A percentile compares a stretch with the other conserved stretches of the same genome.
phyloP scores from a whole-genome alignment of 2,797 vertebrate species.

The Avahi laniger region DNA sequence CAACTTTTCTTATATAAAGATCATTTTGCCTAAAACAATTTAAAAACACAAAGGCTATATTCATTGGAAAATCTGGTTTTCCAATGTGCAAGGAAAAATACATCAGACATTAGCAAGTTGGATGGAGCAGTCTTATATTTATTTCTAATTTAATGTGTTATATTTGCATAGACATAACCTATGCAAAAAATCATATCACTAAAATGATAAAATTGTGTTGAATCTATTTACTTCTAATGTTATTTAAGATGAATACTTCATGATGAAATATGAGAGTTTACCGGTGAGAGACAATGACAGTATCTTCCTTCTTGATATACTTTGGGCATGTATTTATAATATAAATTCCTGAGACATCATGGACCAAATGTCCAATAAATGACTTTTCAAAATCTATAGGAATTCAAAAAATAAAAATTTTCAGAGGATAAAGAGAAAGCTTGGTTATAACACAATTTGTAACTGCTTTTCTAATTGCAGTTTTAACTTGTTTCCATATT shows the following conservation, averaged over 20 bases:
- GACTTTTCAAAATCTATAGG: not conserved
- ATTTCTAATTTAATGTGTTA: slow-evolving; percentile 8
- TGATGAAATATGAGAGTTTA: not conserved
- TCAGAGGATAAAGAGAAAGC: not conserved
- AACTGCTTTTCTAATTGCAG: not conserved
- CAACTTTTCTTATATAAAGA: not conserved
- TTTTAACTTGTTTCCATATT: not conserved
- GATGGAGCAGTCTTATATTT: not conserved
- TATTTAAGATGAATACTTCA: not conserved
- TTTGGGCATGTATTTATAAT: not conserved
- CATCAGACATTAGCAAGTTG: not conserved
- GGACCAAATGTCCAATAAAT: not conserved
- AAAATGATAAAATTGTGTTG: not conserved
- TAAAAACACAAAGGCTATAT: not conserved
- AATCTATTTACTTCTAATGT: not conserved
- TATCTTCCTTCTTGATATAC: not conserved
- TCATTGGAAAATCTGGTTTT: not conserved
- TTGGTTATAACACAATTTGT: not conserved
- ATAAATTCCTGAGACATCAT: not conserved
- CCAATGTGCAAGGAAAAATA: not conserved
- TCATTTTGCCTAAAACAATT: not conserved
- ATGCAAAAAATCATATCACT: not conserved
- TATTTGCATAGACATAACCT: not conserved
- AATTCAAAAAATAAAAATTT: not conserved
- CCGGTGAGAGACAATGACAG: not conserved